Evolutionary conservation across 2,888 invertebrate species (phyloP).

Genomic region (Sisyra terminalis): DNA sequence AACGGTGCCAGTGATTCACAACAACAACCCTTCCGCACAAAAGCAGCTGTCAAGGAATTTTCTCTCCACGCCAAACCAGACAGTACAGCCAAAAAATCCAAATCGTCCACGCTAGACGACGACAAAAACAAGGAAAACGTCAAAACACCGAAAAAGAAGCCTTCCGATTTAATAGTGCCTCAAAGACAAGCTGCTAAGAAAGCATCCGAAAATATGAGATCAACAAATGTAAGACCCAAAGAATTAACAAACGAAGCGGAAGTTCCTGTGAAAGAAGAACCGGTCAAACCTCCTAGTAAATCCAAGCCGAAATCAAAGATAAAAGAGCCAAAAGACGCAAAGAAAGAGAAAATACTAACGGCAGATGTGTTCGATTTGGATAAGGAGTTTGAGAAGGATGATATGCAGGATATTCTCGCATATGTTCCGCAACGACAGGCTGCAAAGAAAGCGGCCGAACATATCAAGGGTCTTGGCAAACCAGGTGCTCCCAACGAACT

Average conservation of each 20-base stretch:
- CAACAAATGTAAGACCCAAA: constrained; percentile 30
- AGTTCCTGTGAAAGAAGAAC: constrained; percentile 13
- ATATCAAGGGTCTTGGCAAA: constrained; percentile 61
- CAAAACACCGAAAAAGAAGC: constrained; percentile 28
- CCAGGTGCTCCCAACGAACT: constrained; percentile 22
- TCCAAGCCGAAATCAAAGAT: constrained; percentile 16
- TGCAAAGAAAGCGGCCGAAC: constrained; percentile 81
- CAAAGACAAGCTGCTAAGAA: constrained; percentile 84
- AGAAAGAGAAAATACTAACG: constrained; percentile 14
- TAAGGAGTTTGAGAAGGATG: constrained; percentile 42
- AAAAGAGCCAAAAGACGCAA: constrained; percentile 13
- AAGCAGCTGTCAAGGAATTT: constrained; percentile 75
- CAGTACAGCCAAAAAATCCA: constrained; percentile 15
- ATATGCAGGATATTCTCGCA: constrained; percentile 45
- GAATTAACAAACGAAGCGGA: constrained; percentile 16
- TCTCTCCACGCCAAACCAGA: constrained; percentile 30
- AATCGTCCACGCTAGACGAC: constrained; percentile 13
- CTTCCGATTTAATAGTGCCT: constrained; percentile 75
- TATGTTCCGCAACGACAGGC: constrained; percentile 84
- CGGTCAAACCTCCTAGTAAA: constrained; percentile 12
- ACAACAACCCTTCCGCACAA: constrained; percentile 53
- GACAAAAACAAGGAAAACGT: constrained; percentile 31
- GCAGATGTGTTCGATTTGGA: constrained; percentile 39
- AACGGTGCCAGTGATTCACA: constrained; percentile 50
- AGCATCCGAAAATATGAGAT: constrained; percentile 73